phyloP scores from a whole-genome alignment of 1,140 invertebrate genomes.

The Cyclargus thomasi region DNA sequence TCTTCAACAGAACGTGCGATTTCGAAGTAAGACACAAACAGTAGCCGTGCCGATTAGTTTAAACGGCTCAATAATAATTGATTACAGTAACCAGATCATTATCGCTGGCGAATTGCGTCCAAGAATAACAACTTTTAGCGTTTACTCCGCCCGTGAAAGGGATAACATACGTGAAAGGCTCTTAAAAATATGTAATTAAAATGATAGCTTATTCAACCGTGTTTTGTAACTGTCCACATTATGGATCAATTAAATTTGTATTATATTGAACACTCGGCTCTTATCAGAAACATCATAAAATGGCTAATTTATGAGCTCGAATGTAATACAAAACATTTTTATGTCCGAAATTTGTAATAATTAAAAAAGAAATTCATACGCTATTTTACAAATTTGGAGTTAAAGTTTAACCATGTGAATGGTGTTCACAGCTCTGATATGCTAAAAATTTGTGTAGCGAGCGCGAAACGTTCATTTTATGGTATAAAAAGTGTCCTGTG shows the following conservation, averaged over 20 bases:
- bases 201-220: conserved; percentile 3
- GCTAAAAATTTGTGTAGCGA: too few relatives aligned
- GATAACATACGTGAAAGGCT: conserved; percentile 8
- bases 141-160: not conserved
- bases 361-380: not conserved
- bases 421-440: too few relatives aligned
- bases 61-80: conserved; percentile 11
- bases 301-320: not conserved
- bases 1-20: not conserved
- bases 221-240: conserved; percentile 10
- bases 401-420: too few relatives aligned
- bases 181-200: conserved; percentile 14
- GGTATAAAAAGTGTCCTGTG: too few relatives aligned
- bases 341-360: not conserved
- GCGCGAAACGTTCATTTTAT: too few relatives aligned
- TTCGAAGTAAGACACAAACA: not conserved
- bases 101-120: conserved; percentile 8
- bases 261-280: not conserved
- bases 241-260: conserved; percentile 13
- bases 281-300: conserved; percentile 5
- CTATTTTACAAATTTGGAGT: not conserved
- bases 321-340: not conserved
- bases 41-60: conserved; percentile 5
- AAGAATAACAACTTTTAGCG: conserved; percentile 14
- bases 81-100: conserved; percentile 12